Conservation (phyloP, 1,140 invertebrate genomes). For the Drosophila orosa region DNA sequence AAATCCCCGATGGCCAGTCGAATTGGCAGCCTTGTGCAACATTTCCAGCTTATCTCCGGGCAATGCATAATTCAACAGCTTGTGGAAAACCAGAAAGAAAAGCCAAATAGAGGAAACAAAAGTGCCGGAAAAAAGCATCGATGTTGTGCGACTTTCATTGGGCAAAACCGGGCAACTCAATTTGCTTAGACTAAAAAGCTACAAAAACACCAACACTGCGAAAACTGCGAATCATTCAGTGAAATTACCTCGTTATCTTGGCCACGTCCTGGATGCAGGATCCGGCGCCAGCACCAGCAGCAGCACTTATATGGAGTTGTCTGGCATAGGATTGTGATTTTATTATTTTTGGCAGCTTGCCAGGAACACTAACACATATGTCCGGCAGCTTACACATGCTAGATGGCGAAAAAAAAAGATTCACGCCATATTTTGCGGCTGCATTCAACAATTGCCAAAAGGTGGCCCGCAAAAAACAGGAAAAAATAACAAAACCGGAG, state of each 20-base stretch:
- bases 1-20: slow-evolving; percentile 31
- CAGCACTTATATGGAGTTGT: slow-evolving; percentile 59
- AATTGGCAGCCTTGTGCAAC: slow-evolving; percentile 55
- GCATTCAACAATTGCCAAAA: slow-evolving; percentile 77
- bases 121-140: slow-evolving; percentile 26
- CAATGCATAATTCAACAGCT: slow-evolving; percentile 74
- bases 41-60: slow-evolving; percentile 63
- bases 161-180: slow-evolving; percentile 43
- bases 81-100: slow-evolving; percentile 42
- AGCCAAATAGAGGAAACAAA: slow-evolving; percentile 22
- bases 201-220: slow-evolving; percentile 33
- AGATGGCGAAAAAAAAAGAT: slow-evolving; percentile 50
- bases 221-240: slow-evolving; percentile 74
- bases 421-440: slow-evolving; percentile 61
- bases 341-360: slow-evolving; percentile 78
- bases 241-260: slow-evolving; percentile 82
- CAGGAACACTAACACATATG: slow-evolving; percentile 63
- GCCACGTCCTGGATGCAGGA: slow-evolving; percentile 43
- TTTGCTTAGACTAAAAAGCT: slow-evolving; percentile 56
- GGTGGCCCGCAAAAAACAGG: slow-evolving; percentile 40
- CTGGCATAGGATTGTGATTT: slow-evolving; percentile 78
- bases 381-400: slow-evolving; percentile 58
- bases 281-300: slow-evolving; percentile 18
- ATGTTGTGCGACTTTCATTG: slow-evolving; percentile 49
- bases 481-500: slow-evolving; percentile 10